phyloP scores from a whole-genome alignment of 1,140 invertebrate species.

The Probaryconus sp. region DNA sequence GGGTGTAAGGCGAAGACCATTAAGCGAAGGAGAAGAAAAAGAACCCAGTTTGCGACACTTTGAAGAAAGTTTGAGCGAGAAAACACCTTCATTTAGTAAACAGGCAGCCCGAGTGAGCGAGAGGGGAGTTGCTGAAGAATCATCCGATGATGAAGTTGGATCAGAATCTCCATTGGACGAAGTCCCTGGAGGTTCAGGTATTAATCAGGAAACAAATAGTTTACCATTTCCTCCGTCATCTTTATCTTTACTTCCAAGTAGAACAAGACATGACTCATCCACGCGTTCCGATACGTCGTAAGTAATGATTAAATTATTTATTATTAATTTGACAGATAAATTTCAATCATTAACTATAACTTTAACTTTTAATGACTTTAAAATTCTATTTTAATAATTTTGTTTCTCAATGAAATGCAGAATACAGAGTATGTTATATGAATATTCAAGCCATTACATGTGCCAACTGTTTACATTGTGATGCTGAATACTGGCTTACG shows the following conservation, averaged over 20 bases:
- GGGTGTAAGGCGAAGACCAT: constrained; percentile 91
- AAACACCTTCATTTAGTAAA: constrained; percentile 82
- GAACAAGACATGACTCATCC: constrained; percentile 81
- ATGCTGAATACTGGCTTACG: too few species aligned
- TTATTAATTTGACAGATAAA: too few species aligned
- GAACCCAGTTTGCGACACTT: constrained; percentile 78
- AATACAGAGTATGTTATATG: too few species aligned
- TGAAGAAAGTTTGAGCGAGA: constrained; percentile 84
- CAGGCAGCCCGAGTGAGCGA: constrained; percentile 73
- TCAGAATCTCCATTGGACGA: constrained; percentile 92
- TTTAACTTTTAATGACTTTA: too few species aligned
- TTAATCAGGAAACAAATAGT: constrained; percentile 72
- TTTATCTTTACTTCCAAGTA: constrained; percentile 78
- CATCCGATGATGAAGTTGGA: constrained; percentile 93
- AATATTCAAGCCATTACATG: too few species aligned
- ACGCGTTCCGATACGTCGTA: constrained; percentile 86
- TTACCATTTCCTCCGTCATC: constrained; percentile 81
- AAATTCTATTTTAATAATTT: too few species aligned
- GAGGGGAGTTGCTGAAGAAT: constrained; percentile 86
- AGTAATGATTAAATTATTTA: too few species aligned
- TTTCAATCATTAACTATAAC: too few species aligned
- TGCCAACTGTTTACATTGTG: too few species aligned
- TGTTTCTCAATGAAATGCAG: too few species aligned
- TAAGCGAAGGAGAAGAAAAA: constrained; percentile 86
- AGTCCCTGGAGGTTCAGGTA: constrained; percentile 77